phyloP scores from a whole-genome alignment of 2,113 vertebrate genomes.

The Ailurus styani region DNA sequence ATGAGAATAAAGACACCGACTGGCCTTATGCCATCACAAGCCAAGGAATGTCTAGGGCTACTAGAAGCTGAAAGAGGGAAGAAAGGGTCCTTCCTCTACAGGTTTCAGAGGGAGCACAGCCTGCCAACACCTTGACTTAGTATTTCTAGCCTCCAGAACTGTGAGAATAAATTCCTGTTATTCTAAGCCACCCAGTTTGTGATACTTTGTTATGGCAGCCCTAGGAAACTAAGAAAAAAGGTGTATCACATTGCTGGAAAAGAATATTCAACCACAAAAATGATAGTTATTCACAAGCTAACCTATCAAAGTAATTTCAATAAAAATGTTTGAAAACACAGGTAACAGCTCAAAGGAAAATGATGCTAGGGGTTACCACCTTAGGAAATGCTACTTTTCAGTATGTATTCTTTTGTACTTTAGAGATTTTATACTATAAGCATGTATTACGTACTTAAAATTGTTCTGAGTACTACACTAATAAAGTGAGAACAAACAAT shows the following conservation, averaged over 20 bases:
- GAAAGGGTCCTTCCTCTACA: background rate
- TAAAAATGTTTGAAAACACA: background rate
- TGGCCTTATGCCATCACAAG: background rate
- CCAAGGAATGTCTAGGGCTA: background rate
- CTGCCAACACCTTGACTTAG: background rate
- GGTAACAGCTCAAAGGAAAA: constrained; percentile 2
- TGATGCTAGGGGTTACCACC: background rate
- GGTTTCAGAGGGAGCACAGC: background rate
- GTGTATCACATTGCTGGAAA: background rate
- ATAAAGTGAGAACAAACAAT: background rate
- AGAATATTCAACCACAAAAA: background rate
- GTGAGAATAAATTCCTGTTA: background rate
- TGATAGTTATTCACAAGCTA: background rate
- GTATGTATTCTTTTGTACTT: background rate
- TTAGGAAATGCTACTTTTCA: background rate
- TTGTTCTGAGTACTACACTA: background rate
- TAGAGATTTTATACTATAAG: background rate
- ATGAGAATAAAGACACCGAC: background rate
- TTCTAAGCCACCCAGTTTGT: background rate
- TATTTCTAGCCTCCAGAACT: background rate
- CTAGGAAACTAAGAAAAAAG: background rate
- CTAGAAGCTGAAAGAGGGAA: background rate
- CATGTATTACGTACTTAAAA: background rate
- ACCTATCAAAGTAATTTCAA: background rate
- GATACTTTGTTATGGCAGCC: background rate